Percentiles rank a stretch among this genome's conserved stretches.
Evolutionary conservation across 2,113 vertebrate genomes (phyloP).

Genomic region (Alectura lathami): DNA sequence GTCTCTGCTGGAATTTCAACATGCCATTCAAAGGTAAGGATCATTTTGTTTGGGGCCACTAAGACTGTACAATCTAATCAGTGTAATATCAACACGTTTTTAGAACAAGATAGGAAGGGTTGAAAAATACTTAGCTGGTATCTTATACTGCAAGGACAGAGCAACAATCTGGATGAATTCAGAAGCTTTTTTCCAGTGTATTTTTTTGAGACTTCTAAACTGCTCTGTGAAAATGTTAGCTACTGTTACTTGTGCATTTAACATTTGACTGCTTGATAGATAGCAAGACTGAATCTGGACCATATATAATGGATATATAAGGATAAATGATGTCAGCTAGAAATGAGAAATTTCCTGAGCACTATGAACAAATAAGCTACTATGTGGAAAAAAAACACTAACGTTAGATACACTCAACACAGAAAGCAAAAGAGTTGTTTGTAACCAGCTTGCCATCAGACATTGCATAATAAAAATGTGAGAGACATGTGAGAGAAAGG

Average conservation of each 20-base stretch:
- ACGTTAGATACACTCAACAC: not conserved
- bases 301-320: too few relatives aligned
- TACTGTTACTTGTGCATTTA: not conserved
- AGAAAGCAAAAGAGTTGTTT: not conserved
- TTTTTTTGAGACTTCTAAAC: not conserved
- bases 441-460: not conserved
- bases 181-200: not conserved
- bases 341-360: not conserved
- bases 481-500: not conserved
- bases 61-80: not conserved
- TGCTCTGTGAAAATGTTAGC: not conserved
- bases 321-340: not conserved
- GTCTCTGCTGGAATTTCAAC: not conserved
- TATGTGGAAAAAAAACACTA: not conserved
- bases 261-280: not conserved
- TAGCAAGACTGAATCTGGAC: not conserved
- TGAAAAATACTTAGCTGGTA: not conserved
- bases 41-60: accelerated
- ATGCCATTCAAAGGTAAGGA: not conserved
- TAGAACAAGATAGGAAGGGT: not conserved
- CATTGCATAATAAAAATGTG: not conserved
- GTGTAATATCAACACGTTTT: not conserved
- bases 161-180: not conserved
- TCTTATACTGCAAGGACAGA: not conserved
- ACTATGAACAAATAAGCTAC: not conserved